Evolutionary conservation across 2,888 invertebrate genomes (phyloP).

Genomic region (Bruchidius siliquastri): DNA sequence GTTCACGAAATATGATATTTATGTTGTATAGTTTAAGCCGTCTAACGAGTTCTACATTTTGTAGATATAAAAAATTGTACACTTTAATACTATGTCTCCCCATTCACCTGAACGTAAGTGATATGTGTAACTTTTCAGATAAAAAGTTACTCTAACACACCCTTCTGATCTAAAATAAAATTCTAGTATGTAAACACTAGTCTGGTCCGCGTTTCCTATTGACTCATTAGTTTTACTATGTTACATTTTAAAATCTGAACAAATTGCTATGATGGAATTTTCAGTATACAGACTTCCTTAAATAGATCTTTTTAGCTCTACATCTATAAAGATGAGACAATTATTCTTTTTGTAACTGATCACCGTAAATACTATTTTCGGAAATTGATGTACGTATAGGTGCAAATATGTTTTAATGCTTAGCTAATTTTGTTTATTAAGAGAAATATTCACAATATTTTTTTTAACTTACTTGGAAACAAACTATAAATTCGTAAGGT

Average conservation of each 20-base stretch:
- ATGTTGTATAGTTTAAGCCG: conserved; percentile 12
- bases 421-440: no score
- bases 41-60: conserved; percentile 21
- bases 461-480: no score
- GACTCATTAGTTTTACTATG: not conserved
- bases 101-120: conserved; percentile 31
- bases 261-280: not conserved
- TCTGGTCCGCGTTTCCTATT: not conserved
- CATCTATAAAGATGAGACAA: no score
- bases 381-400: no score
- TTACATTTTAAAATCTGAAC: not conserved
- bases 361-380: no score
- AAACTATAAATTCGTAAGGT: no score
- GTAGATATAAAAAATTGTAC: conserved; percentile 9
- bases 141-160: conserved; percentile 9
- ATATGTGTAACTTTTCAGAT: conserved; percentile 30
- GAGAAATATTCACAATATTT: no score
- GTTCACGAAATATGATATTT: not conserved
- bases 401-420: no score
- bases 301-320: no score
- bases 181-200: not conserved
- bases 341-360: no score
- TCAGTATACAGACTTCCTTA: not conserved
- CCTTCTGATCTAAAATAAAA: not conserved
- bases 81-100: conserved; percentile 12